Conservation (phyloP, 1,140 invertebrate genomes). For the Leptinotarsa defecta region DNA sequence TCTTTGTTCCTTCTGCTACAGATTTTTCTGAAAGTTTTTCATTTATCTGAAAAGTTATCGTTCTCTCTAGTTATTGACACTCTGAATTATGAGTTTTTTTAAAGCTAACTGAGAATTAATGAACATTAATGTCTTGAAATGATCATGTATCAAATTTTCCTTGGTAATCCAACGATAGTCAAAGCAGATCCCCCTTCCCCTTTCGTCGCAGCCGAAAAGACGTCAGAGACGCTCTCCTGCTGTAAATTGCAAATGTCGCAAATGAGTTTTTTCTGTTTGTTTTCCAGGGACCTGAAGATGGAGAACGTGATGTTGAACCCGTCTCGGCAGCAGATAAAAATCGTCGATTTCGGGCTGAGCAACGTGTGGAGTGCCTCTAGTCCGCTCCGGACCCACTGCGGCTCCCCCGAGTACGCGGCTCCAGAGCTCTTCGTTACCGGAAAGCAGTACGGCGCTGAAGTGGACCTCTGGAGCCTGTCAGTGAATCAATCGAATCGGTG, state of each 20-base stretch:
- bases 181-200: too few species aligned
- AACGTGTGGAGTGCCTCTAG: constrained; percentile 64
- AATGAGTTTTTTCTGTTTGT: constrained; percentile 34
- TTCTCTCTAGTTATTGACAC: too few species aligned
- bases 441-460: constrained; percentile 71
- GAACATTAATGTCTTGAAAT: too few species aligned
- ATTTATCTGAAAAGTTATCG: too few species aligned
- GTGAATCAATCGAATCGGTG: constrained; percentile 52
- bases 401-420: constrained; percentile 76
- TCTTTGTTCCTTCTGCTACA: too few species aligned
- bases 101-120: too few species aligned
- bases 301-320: constrained; percentile 75
- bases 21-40: too few species aligned
- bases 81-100: too few species aligned
- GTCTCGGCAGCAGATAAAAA: constrained; percentile 68
- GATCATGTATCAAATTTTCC: too few species aligned
- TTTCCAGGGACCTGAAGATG: constrained; percentile 73
- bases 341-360: constrained; percentile 77
- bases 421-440: constrained; percentile 70
- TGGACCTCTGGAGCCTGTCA: constrained; percentile 73
- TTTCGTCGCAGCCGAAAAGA: too few species aligned
- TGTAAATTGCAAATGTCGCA: background rate
- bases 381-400: constrained; percentile 71
- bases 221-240: background rate
- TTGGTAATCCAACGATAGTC: too few species aligned